Base-by-base conservation (phyloP, 2,113 vertebrate species). In the Ovibos moschatus region DNA sequence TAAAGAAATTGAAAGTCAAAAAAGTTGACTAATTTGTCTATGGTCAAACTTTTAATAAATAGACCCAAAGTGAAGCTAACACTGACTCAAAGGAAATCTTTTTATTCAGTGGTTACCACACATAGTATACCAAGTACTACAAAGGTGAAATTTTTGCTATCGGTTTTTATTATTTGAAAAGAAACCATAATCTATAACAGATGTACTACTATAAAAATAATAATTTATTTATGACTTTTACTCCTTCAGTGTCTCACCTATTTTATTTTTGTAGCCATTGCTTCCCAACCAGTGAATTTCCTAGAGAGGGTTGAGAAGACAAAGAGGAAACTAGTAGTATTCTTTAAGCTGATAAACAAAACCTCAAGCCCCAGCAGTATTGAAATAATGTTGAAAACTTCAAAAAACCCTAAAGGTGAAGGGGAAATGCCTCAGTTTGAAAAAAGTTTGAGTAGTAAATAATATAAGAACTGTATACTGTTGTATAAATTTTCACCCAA, bases 191-290 rank as follows among this genome's bases (percentile, higher is more conserved):
- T 60, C 16, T 94, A 62, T 64, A 93, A 78, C 6, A 83, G 2
- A 27, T 86, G 1, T 87, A 45, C 36, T 64, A 40, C 16, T 16
- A 71, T 71, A 89, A 94, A 91, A 86, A 47, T 83, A 67, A 45
- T 64, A 60, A 81, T 91, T 78, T 50, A 50, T 51, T 82, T 79
- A 64, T 74, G 25, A 81, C 21, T 97, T 97, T 86, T 43, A 21
- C 40, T 95, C 2, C 74, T 67, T 92, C 12, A 90, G 1, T 87
- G n/a, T 82, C 50, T 95, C 15, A 36, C 5, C 33, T 86, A 36
- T 89, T 96, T 53, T 95, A 91, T 95, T 91, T 97, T 83, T 64
- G 15, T 55, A 92, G 40, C 19, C 27, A 25, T 84, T 95, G n/a
- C 16, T 82, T 87, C 33, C 9, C 74, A 87, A 60, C 19, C 47